Evolutionary conservation across 2,797 vertebrate species (phyloP).

Genomic region (Molossus alvarezi): DNA sequence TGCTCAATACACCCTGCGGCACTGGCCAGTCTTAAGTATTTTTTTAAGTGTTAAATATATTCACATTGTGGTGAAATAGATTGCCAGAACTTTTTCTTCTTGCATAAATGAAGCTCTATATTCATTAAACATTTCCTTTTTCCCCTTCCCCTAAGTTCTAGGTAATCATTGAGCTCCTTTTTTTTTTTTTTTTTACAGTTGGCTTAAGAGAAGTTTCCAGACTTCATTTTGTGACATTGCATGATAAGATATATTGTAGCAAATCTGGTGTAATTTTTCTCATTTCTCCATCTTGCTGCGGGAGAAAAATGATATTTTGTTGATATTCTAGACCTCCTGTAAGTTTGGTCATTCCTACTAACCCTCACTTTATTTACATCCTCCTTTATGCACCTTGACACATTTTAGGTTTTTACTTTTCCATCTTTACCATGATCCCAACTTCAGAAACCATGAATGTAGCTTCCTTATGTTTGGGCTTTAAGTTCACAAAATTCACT

Average conservation of each 20-base stretch:
- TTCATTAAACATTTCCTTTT: not conserved
- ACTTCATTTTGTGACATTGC: not conserved
- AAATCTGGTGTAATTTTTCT: not conserved
- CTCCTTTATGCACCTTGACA: not conserved
- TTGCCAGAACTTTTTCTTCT: not conserved
- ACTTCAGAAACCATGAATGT: conserved; percentile 6
- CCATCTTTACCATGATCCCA: conserved; percentile 22
- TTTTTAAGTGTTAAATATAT: not conserved
- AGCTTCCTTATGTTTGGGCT: conserved; percentile 14
- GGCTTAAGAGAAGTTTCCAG: not conserved
- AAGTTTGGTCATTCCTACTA: not conserved
- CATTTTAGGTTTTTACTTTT: conserved; percentile 60
- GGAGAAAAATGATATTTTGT: conserved; percentile 40
- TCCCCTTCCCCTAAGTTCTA: not conserved
- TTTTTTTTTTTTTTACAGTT: not conserved
- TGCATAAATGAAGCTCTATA: not conserved
- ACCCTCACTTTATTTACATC: conserved; percentile 24
- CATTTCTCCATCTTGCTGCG: not conserved
- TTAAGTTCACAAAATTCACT: conserved; percentile 57
- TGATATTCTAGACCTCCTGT: not conserved
- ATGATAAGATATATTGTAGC: not conserved
- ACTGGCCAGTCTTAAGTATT: not conserved
- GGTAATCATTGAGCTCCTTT: not conserved
- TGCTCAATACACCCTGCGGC: too few relatives aligned
- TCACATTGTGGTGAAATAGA: not conserved